Conservation (phyloP, 2,888 invertebrate genomes). For the Heliconius ismenius region DNA sequence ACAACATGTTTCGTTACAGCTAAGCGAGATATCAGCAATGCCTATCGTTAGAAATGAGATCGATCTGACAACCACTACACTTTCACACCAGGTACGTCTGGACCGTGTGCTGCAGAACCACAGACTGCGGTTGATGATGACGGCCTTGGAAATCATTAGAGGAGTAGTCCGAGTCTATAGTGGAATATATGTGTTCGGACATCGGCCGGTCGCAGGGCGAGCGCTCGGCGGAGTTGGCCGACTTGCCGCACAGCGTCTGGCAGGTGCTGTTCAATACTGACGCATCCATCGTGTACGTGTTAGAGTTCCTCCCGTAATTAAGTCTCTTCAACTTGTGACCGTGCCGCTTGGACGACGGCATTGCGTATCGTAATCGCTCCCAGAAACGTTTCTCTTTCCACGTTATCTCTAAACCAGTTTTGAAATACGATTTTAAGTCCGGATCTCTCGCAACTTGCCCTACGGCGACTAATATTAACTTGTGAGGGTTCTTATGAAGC, state of each 20-base stretch:
- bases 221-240: slow-evolving; percentile 78
- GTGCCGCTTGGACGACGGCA: slow-evolving; percentile 89
- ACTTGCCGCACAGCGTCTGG: slow-evolving; percentile 82
- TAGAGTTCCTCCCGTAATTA: slow-evolving; percentile 90
- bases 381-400: slow-evolving; percentile 97
- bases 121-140: slow-evolving; percentile 71
- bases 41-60: slow-evolving; percentile 73
- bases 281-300: slow-evolving; percentile 91
- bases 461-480: slow-evolving; percentile 91
- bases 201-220: slow-evolving; percentile 87
- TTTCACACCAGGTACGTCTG: slow-evolving; percentile 77
- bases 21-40: slow-evolving; percentile 63
- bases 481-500: slow-evolving; percentile 90
- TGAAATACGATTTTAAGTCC: slow-evolving; percentile 93
- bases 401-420: slow-evolving; percentile 91
- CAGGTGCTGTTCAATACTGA: slow-evolving; percentile 84
- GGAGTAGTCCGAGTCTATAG: slow-evolving; percentile 94
- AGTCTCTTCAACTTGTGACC: slow-evolving; percentile 79
- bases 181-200: slow-evolving; percentile 94
- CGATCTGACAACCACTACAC: slow-evolving; percentile 57
- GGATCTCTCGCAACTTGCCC: slow-evolving; percentile 91
- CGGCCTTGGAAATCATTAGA: slow-evolving; percentile 79
- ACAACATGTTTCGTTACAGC: slow-evolving; percentile 59
- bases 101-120: slow-evolving; percentile 76
- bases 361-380: slow-evolving; percentile 94